Evolutionary conservation across 2,113 vertebrate genomes (phyloP).

Genomic region (Cyprinodon brontotheroides): DNA sequence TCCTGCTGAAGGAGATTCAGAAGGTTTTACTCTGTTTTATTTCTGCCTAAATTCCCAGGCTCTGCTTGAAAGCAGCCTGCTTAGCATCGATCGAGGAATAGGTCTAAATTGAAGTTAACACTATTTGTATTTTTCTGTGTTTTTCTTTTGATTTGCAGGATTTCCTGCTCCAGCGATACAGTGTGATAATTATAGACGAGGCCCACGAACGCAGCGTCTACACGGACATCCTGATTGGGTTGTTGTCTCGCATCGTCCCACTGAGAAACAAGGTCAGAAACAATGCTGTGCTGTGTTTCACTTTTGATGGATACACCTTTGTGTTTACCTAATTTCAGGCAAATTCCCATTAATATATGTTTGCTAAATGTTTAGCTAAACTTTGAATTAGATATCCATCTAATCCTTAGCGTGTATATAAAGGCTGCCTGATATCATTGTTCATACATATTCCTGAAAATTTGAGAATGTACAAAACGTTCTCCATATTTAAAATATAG

Average conservation of each 20-base stretch:
- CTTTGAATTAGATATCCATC: too few relatives aligned
- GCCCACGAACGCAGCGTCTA: constrained; percentile 95
- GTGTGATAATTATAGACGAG: constrained; percentile 90
- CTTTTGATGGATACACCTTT: too few relatives aligned
- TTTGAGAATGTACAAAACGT: too few relatives aligned
- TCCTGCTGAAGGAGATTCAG: constrained; percentile 95
- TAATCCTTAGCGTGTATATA: too few relatives aligned
- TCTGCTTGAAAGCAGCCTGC: neutral
- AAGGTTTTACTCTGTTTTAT: constrained; percentile 77
- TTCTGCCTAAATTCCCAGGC: neutral
- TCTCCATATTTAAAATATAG: too few relatives aligned
- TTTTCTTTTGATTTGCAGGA: constrained; percentile 78
- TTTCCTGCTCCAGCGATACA: constrained; percentile 91
- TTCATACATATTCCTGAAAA: too few relatives aligned
- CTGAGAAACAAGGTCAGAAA: constrained; percentile 87
- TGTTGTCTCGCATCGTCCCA: constrained; percentile 91
- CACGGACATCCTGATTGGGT: constrained; percentile 93
- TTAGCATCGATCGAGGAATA: neutral
- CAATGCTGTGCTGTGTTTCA: neutral
- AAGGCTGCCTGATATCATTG: too few relatives aligned
- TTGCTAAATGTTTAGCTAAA: too few relatives aligned
- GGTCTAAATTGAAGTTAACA: neutral
- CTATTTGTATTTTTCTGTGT: neutral
- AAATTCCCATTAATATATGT: too few relatives aligned
- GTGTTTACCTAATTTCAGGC: too few relatives aligned